Conservation (phyloP, 2,888 invertebrate species). For the Heterodera filipjevi region DNA sequence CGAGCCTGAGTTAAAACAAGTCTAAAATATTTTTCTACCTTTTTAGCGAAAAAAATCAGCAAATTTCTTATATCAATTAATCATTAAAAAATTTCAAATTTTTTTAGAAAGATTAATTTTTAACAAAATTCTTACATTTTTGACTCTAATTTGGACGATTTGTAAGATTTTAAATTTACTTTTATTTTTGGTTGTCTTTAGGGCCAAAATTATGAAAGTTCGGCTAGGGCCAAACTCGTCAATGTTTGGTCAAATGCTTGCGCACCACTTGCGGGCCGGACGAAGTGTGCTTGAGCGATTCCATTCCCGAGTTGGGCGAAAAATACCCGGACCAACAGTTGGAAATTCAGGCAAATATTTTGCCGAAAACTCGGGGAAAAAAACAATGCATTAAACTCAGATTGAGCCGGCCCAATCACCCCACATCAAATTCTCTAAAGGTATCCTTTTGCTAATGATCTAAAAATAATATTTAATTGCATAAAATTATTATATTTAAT, state of each 20-base stretch:
- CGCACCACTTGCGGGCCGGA: constrained; percentile 44
- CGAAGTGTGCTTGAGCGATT: constrained; percentile 47
- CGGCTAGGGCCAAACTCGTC: constrained; percentile 43
- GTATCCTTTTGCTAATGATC: constrained; percentile 27
- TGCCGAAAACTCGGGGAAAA: neutral
- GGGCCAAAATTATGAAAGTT: constrained; percentile 41
- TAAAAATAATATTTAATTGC: too few relatives aligned
- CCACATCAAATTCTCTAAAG: constrained; percentile 34
- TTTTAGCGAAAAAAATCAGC: too few relatives aligned
- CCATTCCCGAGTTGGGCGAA: constrained; percentile 48
- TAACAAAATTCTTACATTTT: too few relatives aligned
- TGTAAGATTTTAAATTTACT: too few relatives aligned
- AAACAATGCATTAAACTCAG: neutral
- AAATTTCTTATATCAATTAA: too few relatives aligned
- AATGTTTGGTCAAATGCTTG: constrained; percentile 45
- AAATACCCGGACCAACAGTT: constrained; percentile 45
- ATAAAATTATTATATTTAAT: too few relatives aligned
- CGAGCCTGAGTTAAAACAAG: too few relatives aligned
- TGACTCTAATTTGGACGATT: too few relatives aligned
- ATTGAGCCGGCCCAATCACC: constrained; percentile 43
- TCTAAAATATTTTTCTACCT: too few relatives aligned
- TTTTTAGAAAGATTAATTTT: too few relatives aligned
- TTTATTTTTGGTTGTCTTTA: constrained; percentile 30
- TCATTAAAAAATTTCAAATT: too few relatives aligned
- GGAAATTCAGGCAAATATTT: constrained; percentile 34